phyloP scores from a whole-genome alignment of 2,797 vertebrate species.

The Falco concolor region DNA sequence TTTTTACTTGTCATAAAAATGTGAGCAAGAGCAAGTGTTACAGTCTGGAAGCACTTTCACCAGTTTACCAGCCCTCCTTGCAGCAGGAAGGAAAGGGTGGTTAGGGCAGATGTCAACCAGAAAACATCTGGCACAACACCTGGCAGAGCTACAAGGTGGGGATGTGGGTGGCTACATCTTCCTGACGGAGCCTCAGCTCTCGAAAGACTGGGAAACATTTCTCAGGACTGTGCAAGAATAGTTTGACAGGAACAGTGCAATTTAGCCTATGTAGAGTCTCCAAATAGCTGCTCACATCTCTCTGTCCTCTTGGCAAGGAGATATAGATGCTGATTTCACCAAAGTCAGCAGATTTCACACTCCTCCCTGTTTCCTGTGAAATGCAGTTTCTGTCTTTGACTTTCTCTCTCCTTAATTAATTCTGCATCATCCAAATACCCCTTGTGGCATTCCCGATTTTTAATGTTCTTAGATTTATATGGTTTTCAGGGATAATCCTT shows the following conservation, averaged over 20 bases:
- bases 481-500: neutral
- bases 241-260: neutral
- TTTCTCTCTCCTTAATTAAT: neutral
- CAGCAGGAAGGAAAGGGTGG: neutral
- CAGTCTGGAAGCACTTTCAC: neutral
- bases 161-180: neutral
- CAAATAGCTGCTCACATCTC: neutral
- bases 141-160: neutral
- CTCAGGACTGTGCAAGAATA: neutral
- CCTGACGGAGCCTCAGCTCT: neutral
- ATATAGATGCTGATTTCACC: constrained; percentile 2
- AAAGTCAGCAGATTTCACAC: neutral
- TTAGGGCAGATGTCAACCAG: neutral
- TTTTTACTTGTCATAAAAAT: neutral
- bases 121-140: constrained; percentile 1
- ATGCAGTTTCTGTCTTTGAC: neutral
- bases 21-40: neutral
- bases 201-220: neutral
- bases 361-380: neutral
- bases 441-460: neutral
- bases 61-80: neutral
- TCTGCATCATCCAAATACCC: neutral
- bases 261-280: neutral
- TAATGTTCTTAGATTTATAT: neutral
- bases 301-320: neutral